Base-by-base conservation (phyloP, 1,140 invertebrate genomes). In the Penaeus vannamei region DNA sequence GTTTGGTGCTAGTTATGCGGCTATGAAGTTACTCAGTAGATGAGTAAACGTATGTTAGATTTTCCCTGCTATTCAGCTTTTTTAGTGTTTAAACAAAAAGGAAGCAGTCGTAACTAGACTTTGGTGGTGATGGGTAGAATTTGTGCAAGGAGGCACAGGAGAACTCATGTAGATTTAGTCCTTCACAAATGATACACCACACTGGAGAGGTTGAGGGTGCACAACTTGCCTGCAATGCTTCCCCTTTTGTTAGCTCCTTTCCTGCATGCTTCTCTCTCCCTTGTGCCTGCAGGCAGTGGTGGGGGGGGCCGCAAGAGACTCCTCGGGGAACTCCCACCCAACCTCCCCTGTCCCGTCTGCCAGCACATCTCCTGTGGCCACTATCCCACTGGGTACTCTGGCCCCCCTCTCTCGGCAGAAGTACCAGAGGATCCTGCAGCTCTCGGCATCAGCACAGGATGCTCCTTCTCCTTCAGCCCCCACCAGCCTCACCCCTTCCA, bases 321-420 rank as follows among this genome's bases (percentile, higher is more conserved):
- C 46, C 82, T 62, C 69, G 17, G 32, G 26, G 62, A 29, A 26
- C 14, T 84, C 82, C 32, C 81, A 23, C n/a, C n/a, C 82, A n/a
- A 42, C 32, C 82, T 84, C 82, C 82, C 82, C 82, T 36, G 62
- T 66, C n/a, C 62, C 60, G 26, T 84, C 59, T 36, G 20, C 82
- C 36, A 62, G 26, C 62, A 23, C 82, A 26, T 84, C 82, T 42
- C n/a, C 53, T 29, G 53, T 83, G 26, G 60, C 85, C 72, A 86
- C 85, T n/a, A 88, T 88, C 36, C 59, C 86, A 7, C 86, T 88
- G 1, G 86, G 86, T 8, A 84, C 86, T 36, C n/a, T 88, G 26
- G 86, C 86, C 29, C 81, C 86, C 0, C 61, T 88, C 26, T 88
- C 86, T n/a, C 81, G 86, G 23, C 86, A 88, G 61, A 88, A 84